phyloP scores from a whole-genome alignment of 2,797 vertebrate genomes.

The Sebastes iracundus region DNA sequence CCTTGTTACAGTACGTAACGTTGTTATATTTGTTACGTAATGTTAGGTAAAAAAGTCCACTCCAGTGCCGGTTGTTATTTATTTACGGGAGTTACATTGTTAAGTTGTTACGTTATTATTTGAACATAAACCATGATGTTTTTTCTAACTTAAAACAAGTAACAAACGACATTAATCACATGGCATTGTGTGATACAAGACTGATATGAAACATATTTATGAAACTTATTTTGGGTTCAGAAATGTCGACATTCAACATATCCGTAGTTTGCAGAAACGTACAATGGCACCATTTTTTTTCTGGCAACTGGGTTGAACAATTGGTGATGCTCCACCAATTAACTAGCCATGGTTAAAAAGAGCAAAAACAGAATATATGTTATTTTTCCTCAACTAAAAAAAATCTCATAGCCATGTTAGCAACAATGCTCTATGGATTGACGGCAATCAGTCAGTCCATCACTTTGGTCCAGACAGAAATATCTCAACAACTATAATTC shows the following conservation, averaged over 20 bases:
- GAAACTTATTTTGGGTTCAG: too few species aligned
- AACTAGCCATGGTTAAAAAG: neutral
- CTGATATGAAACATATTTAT: neutral
- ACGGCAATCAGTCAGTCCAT: neutral
- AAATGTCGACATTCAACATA: neutral
- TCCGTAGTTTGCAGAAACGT: neutral
- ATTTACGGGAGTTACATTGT: neutral
- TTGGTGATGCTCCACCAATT: neutral
- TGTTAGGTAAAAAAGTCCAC: neutral
- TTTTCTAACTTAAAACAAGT: too few species aligned
- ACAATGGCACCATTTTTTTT: neutral
- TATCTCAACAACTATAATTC: neutral
- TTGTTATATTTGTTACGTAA: neutral
- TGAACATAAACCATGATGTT: too few species aligned
- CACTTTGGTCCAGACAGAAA: neutral
- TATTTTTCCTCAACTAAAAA: neutral
- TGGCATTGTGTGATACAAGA: too few species aligned
- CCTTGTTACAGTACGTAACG: neutral
- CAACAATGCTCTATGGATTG: neutral
- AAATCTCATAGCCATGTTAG: neutral
- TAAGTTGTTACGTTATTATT: neutral
- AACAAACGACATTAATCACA: too few species aligned
- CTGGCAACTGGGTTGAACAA: neutral
- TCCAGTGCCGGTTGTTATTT: neutral
- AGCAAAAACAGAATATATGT: neutral